Evolutionary conservation across 2,113 vertebrate species (phyloP).

Genomic region (Bubo blakistoni): DNA sequence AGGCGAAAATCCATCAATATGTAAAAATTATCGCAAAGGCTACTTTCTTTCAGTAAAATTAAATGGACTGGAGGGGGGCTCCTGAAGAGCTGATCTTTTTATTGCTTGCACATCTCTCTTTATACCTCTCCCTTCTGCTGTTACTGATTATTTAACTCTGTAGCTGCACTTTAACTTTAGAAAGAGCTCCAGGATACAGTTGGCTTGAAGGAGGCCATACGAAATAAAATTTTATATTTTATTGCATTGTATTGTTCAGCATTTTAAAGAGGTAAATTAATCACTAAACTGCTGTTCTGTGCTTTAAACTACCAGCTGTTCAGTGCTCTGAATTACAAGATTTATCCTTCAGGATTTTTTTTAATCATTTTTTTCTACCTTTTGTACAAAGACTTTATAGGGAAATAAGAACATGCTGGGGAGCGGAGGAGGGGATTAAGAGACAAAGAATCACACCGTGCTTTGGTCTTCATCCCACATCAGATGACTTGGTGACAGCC

Average conservation of each 20-base stretch:
- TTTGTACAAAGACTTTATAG: slow-evolving; percentile 42
- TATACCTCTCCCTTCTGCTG: slow-evolving; percentile 1
- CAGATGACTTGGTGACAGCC: slow-evolving; percentile 63
- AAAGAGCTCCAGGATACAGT: slow-evolving; percentile 4
- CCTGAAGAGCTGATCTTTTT: not conserved
- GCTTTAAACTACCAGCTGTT: slow-evolving; percentile 78
- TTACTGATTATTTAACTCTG: slow-evolving; percentile 47
- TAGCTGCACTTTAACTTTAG: slow-evolving; percentile 34
- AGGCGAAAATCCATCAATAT: not conserved
- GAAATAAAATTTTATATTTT: slow-evolving; percentile 54
- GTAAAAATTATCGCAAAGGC: slow-evolving; percentile 1
- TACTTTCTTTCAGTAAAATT: slow-evolving; percentile 36
- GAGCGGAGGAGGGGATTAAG: slow-evolving; percentile 42
- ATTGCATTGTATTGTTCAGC: slow-evolving; percentile 60
- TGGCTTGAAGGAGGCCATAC: not conserved
- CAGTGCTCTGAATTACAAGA: slow-evolving; percentile 70
- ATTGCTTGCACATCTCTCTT: slow-evolving; percentile 2
- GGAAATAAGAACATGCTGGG: slow-evolving; percentile 52
- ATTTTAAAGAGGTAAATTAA: slow-evolving; percentile 78
- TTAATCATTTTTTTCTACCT: not conserved
- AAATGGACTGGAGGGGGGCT: not conserved
- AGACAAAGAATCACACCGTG: slow-evolving; percentile 41
- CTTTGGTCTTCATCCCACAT: slow-evolving; percentile 57
- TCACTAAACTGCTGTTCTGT: slow-evolving; percentile 71
- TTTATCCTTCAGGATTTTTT: slow-evolving; percentile 72